These are phyloP conservation scores for Ascaphus truei DNA, from an alignment of 2,113 vertebrate species.

Conservation along the genomic window DNA sequence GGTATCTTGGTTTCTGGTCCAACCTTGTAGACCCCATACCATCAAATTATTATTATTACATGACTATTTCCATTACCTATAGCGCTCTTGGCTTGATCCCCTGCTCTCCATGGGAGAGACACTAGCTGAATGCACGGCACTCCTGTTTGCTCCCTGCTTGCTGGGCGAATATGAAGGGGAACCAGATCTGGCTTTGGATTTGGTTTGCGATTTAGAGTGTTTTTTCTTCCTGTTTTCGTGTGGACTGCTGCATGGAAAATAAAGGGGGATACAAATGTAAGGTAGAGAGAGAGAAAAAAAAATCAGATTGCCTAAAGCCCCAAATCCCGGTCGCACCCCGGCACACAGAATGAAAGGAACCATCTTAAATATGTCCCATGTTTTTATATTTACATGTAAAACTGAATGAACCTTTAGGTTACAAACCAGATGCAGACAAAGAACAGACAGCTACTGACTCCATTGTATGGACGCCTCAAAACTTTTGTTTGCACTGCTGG, in stretches of 20 bases:
- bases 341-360: background rate
- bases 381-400: background rate
- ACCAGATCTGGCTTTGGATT: slow-evolving; percentile 67
- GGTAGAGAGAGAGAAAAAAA: no score
- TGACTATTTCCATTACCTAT: slow-evolving; percentile 67
- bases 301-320: no score
- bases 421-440: background rate
- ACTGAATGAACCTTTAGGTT: background rate
- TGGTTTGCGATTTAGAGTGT: slow-evolving; percentile 63
- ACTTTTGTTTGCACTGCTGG: background rate
- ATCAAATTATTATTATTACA: no score
- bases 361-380: background rate
- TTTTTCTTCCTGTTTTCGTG: slow-evolving; percentile 79
- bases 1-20: no score
- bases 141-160: slow-evolving; percentile 61
- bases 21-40: no score
- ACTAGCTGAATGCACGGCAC: slow-evolving; percentile 67
- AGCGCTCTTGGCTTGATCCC: slow-evolving; percentile 81
- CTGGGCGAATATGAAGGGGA: slow-evolving; percentile 73
- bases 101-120: slow-evolving; percentile 86
- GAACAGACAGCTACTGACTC: background rate
- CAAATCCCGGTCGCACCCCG: no score
- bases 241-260: slow-evolving; percentile 61
- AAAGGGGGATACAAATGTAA: background rate
- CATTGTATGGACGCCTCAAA: background rate